These are phyloP conservation scores for Cyphomyrmex costatus DNA, from an alignment of 1,140 invertebrate genomes.

Conservation along the genomic window DNA sequence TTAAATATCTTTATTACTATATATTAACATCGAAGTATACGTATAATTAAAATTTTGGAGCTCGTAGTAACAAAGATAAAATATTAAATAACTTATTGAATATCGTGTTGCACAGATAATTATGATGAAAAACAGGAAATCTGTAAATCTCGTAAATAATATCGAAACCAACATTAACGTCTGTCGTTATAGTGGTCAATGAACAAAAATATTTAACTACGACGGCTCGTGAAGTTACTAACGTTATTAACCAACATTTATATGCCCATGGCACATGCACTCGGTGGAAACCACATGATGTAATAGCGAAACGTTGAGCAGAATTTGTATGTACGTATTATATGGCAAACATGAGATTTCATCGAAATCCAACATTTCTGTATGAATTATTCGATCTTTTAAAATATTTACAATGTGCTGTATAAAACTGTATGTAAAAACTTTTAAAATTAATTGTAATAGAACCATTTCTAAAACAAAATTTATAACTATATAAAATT, in stretches of 20 bases:
- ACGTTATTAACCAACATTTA: slow-evolving; percentile 49
- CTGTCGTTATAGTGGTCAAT: neutral
- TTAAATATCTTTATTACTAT: slow-evolving; percentile 28
- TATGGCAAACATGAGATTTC: slow-evolving; percentile 50
- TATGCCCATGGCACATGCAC: slow-evolving; percentile 33
- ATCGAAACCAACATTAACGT: slow-evolving; percentile 16
- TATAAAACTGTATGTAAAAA: neutral
- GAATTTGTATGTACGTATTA: slow-evolving; percentile 25
- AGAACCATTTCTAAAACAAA: neutral
- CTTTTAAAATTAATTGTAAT: neutral
- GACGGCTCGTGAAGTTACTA: slow-evolving; percentile 25
- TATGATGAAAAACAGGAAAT: slow-evolving; percentile 11
- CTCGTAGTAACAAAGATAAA: neutral
- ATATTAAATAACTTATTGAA: neutral
- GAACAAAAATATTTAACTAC: slow-evolving; percentile 54
- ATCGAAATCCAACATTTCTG: slow-evolving; percentile 43
- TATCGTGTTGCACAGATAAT: slow-evolving; percentile 15
- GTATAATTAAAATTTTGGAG: neutral
- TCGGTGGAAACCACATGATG: slow-evolving; percentile 29
- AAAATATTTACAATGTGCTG: slow-evolving; percentile 32
- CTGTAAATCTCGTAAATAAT: slow-evolving; percentile 4
- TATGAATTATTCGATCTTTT: neutral
- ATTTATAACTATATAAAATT: neutral
- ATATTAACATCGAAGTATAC: neutral
- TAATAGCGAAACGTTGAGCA: slow-evolving; percentile 41